A percentile compares a stretch with the other conserved stretches of the same genome.
phyloP scores from a whole-genome alignment of 1,140 invertebrate genomes.

The Cephus cinctus region DNA sequence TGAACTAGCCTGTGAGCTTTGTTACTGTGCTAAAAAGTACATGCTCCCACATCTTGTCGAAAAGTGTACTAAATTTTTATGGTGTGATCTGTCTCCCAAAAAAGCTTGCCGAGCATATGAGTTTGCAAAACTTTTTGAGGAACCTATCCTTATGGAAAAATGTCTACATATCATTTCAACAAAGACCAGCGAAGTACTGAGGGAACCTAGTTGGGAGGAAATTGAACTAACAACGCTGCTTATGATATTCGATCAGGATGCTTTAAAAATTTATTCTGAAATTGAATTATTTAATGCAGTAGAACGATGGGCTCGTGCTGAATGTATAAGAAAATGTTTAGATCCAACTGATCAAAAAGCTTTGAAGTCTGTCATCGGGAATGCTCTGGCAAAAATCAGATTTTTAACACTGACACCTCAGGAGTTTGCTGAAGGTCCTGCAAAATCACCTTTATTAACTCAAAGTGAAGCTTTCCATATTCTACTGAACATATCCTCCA shows the following conservation, averaged over 20 bases:
- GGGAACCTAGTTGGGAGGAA: constrained; percentile 73
- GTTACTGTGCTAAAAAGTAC: constrained; percentile 86
- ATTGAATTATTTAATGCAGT: constrained; percentile 73
- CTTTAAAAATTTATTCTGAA: constrained; percentile 72
- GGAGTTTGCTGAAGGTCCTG: constrained; percentile 78
- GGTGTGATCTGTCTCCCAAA: constrained; percentile 73
- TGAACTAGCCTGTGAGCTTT: constrained; percentile 81
- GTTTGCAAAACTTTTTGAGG: constrained; percentile 81
- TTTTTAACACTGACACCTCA: constrained; percentile 76
- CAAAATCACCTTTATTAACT: constrained; percentile 67
- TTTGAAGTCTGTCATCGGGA: constrained; percentile 53
- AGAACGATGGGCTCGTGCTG: constrained; percentile 63
- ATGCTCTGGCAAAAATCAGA: constrained; percentile 67
- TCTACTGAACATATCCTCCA: constrained; percentile 77
- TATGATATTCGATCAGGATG: constrained; percentile 71
- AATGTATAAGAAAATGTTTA: constrained; percentile 42
- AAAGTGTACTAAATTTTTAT: constrained; percentile 76
- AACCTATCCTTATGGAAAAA: constrained; percentile 75
- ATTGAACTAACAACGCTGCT: constrained; percentile 71
- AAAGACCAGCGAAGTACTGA: constrained; percentile 73
- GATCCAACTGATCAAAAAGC: constrained; percentile 43
- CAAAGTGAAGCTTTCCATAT: constrained; percentile 77
- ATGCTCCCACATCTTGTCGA: constrained; percentile 80
- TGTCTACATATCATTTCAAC: constrained; percentile 73
- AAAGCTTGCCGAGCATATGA: constrained; percentile 83